A percentile compares a stretch with the other conserved stretches of the same genome.
Conservation (phyloP, 2,113 vertebrate species). For the Hemicordylus capensis region DNA sequence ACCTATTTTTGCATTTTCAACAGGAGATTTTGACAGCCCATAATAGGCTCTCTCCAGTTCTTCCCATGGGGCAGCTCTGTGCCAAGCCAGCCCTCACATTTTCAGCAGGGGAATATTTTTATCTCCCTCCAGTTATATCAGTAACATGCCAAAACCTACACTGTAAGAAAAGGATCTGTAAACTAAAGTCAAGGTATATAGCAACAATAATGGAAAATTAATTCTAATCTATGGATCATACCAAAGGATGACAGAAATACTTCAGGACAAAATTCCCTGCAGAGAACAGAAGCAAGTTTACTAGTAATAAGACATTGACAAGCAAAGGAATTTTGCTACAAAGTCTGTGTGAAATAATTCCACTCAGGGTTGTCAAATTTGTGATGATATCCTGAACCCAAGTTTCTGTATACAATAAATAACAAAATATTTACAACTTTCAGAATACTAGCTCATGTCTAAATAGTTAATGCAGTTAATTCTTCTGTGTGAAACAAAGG, state of each 20-base stretch:
- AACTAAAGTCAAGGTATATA: background rate
- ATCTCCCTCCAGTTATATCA: background rate
- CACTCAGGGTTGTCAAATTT: background rate
- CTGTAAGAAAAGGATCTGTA: background rate
- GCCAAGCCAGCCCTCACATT: background rate
- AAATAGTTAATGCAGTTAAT: constrained; percentile 8
- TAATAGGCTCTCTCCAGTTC: background rate
- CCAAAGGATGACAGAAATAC: background rate
- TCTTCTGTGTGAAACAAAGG: background rate
- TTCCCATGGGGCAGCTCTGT: background rate
- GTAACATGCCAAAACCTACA: background rate
- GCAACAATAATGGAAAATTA: background rate
- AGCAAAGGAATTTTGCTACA: background rate
- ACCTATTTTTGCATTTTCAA: background rate
- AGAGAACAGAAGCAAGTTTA: rapidly evolving
- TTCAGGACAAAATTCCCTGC: background rate
- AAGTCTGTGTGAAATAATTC: background rate
- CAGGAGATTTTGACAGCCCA: background rate
- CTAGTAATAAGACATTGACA: background rate
- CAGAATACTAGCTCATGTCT: background rate
- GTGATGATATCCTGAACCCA: background rate
- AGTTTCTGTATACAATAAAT: background rate
- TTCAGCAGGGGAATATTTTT: background rate
- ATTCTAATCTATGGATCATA: background rate
- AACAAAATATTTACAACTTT: constrained; percentile 4